Evolutionary conservation across 2,113 vertebrate genomes (phyloP).

Genomic region (Merops nubicus): DNA sequence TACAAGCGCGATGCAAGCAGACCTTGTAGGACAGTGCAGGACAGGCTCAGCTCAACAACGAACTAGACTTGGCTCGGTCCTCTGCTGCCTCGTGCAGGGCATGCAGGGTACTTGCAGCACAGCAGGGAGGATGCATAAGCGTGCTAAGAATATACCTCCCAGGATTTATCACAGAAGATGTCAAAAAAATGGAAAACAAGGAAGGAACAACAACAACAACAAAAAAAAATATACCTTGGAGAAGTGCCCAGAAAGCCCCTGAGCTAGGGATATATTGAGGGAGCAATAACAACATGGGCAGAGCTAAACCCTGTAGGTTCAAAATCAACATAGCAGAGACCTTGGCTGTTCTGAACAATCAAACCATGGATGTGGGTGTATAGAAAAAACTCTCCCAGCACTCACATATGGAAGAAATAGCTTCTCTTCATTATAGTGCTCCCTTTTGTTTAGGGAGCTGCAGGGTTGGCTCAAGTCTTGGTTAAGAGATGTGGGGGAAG

Average conservation of each 20-base stretch:
- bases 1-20: fast-evolving
- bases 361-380: neutral
- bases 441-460: neutral
- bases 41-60: neutral
- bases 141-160: neutral
- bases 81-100: neutral
- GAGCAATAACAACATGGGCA: neutral
- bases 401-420: neutral
- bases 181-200: neutral
- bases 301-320: neutral
- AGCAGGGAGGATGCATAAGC: neutral
- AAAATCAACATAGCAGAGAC: neutral
- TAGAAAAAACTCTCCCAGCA: neutral
- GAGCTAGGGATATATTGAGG: neutral
- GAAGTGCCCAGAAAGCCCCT: neutral
- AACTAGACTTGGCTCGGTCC: fast-evolving
- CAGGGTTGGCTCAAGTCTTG: neutral
- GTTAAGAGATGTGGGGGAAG: neutral
- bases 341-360: neutral
- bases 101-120: fast-evolving
- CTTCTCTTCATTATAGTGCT: neutral
- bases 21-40: fast-evolving
- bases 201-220: neutral
- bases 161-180: neutral
- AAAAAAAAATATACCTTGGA: neutral